These are phyloP conservation scores for Metridium senile DNA, from an alignment of 92 coral and sea anemone genomes.

Conservation along the genomic window DNA sequence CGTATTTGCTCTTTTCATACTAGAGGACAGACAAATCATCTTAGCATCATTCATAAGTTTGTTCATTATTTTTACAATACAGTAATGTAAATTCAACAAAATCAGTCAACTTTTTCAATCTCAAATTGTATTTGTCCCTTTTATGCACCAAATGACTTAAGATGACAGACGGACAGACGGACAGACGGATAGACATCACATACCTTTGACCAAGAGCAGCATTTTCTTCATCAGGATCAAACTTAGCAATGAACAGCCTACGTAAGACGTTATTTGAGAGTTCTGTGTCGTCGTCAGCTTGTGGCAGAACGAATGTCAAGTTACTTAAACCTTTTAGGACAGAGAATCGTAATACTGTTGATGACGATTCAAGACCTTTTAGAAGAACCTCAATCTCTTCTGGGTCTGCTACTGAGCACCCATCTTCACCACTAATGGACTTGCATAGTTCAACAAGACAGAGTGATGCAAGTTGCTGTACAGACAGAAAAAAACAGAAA, in stretches of 20 bases:
- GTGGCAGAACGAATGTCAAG: constrained; percentile 62
- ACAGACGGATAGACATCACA: too few relatives aligned
- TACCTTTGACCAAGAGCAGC: constrained; percentile 82
- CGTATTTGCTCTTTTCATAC: too few relatives aligned
- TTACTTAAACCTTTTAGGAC: constrained; percentile 81
- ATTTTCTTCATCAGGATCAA: constrained; percentile 91
- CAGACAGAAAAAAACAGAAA: not conserved
- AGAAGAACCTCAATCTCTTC: constrained; percentile 80
- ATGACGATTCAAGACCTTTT: constrained; percentile 75
- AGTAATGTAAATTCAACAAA: too few relatives aligned
- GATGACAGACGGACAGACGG: too few relatives aligned
- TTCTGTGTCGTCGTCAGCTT: constrained; percentile 61
- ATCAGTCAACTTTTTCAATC: too few relatives aligned
- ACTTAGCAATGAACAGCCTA: constrained; percentile 83
- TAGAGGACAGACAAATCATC: too few relatives aligned
- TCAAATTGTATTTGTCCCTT: too few relatives aligned
- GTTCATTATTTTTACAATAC: too few relatives aligned
- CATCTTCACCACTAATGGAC: constrained; percentile 83
- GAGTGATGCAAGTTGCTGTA: constrained; percentile 88
- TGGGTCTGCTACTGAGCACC: constrained; percentile 79
- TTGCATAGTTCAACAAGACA: constrained; percentile 86
- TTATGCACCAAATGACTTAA: too few relatives aligned
- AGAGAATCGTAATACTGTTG: constrained; percentile 74
- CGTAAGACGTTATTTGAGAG: constrained; percentile 58
- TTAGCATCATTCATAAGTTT: too few relatives aligned